These are phyloP conservation scores for Dermolepida albohirtum DNA, from an alignment of 2,888 invertebrate species.

Conservation along the genomic window DNA sequence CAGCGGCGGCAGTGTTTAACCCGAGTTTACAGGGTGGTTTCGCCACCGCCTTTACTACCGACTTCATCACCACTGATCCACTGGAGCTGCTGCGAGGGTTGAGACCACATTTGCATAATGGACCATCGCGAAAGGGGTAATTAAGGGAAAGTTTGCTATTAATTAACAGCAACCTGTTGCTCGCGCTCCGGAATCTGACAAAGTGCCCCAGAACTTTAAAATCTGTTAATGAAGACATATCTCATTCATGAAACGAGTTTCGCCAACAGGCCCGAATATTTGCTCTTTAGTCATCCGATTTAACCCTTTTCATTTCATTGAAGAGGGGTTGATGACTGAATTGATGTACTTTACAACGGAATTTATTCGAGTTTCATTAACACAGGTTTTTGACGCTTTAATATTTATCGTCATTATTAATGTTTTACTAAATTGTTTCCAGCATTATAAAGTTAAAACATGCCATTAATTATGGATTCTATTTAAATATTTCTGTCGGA, in stretches of 20 bases:
- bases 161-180: conserved; percentile 65
- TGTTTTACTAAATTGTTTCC: no score
- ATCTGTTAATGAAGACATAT: conserved; percentile 51
- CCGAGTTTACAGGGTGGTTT: conserved; percentile 64
- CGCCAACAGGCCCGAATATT: conserved; percentile 15
- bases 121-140: conserved; percentile 65
- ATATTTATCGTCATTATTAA: neutral
- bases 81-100: conserved; percentile 49
- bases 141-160: conserved; percentile 65
- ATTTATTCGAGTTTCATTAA: conserved; percentile 34
- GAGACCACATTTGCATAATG: conserved; percentile 63
- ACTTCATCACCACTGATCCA: conserved; percentile 38
- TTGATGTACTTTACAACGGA: conserved; percentile 30
- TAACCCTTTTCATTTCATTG: conserved; percentile 35
- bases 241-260: conserved; percentile 38
- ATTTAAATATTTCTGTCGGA: conserved; percentile 9
- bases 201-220: conserved; percentile 55
- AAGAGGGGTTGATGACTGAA: conserved; percentile 24
- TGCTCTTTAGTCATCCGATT: conserved; percentile 9
- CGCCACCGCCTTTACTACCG: conserved; percentile 41
- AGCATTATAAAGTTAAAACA: neutral
- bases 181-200: conserved; percentile 51
- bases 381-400: conserved; percentile 6
- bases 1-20: conserved; percentile 47
- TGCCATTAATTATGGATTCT: conserved; percentile 10